Base-by-base conservation (phyloP, 2,797 vertebrate genomes). In the Pseudochaenichthys georgianus region DNA sequence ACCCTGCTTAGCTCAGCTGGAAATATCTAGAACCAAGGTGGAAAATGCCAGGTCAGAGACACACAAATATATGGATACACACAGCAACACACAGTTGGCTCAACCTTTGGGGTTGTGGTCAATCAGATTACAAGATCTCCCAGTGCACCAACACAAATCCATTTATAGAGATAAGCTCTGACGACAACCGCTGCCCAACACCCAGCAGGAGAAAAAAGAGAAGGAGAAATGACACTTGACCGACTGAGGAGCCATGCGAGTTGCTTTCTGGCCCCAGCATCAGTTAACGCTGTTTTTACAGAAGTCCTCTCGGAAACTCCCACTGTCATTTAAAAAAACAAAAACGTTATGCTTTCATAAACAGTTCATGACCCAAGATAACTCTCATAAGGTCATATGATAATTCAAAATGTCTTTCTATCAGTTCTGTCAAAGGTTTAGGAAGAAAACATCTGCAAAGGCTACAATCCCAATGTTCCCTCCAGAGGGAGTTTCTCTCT, bases 71-170 rank as follows among this genome's bases (percentile, higher is more conserved):
- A 46, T 31, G 11, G 17, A 75, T 17, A 52, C 45, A 73, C 52
- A 28, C 28, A 28, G 28, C 28, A 28, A 74, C 17, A 54, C 66
- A 31, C 48, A 66, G 48, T 51, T 63, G 71, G 75, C 75, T 78
- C 59, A 16, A 46, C 52, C 77, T 73, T 15, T 57, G 16, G 75
- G 80, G 85, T 74, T 77, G 70, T 69, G 88, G 77, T 89, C 80
- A 88, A 91, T 93, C 73, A 87, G 89, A 94, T 94, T 93, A 92
- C 11, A 73, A 78, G 84, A 91, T 88, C 84, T 85, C 75, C 0
- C 17, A 86, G 73, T 71, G 78, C 72, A 28, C 28, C 28, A 67
- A 87, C 88, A 90, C 83, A 88, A 93, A 93, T 92, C 88, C 86
- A 88, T 85, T 92, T 88, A 86, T 63, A 88, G 77, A 85, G 91